Conservation (phyloP, 2,888 invertebrate species). For the Clunio marinus region DNA sequence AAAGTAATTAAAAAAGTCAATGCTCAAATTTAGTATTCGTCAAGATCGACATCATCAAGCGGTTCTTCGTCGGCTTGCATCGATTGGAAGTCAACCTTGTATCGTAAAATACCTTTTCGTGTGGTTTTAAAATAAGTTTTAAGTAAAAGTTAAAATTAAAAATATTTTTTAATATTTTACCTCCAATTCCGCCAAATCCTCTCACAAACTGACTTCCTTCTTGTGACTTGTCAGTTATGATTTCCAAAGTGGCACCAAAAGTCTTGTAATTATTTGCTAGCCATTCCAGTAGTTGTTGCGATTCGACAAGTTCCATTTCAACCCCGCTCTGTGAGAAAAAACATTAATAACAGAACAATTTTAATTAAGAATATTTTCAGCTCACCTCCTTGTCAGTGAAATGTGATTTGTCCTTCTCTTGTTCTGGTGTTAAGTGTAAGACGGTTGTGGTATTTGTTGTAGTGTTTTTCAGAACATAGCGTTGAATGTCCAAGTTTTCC, state of each 20-base stretch:
- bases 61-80: conserved; percentile 85
- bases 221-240: conserved; percentile 98
- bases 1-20: no score
- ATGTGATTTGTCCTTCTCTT: conserved; percentile 98
- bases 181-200: conserved; percentile 99
- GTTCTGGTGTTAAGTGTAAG: conserved; percentile 92
- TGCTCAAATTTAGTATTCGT: conserved; percentile 66
- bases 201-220: conserved; percentile 99
- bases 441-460: conserved; percentile 75
- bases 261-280: conserved; percentile 99
- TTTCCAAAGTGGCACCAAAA: conserved; percentile 97
- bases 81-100: conserved; percentile 99
- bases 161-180: no score
- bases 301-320: conserved; percentile 95
- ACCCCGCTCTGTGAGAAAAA: conserved; percentile 77
- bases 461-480: conserved; percentile 87
- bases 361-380: not conserved
- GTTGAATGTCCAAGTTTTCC: conserved; percentile 98
- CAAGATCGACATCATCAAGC: conserved; percentile 90
- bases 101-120: conserved; percentile 95
- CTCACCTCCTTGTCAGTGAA: conserved; percentile 95
- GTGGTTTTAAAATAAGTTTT: no score
- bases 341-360: not conserved
- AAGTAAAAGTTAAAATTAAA: no score
- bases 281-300: conserved; percentile 97